A percentile compares a stretch with the other conserved stretches of the same genome.
Evolutionary conservation across 2,888 invertebrate species (phyloP).

Genomic region (Dasysyrphus tricinctus): DNA sequence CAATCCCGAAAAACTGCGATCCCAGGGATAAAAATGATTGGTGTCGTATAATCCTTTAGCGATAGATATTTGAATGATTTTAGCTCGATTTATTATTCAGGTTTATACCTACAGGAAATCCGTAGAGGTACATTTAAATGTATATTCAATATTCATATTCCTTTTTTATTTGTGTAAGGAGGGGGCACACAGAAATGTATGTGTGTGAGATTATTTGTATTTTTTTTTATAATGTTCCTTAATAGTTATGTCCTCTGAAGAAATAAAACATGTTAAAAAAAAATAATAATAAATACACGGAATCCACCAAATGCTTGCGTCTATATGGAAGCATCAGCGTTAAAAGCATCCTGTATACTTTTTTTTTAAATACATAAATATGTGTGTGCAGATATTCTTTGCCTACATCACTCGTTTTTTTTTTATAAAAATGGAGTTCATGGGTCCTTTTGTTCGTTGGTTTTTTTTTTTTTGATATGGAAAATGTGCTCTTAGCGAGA

Average conservation of each 20-base stretch:
- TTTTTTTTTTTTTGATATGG: conserved; percentile 23
- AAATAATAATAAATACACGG: conserved; percentile 35
- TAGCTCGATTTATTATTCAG: conserved; percentile 74
- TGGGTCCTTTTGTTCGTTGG: conserved; percentile 71
- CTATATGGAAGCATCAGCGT: conserved; percentile 49
- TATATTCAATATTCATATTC: conserved; percentile 29
- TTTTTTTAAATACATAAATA: conserved; percentile 8
- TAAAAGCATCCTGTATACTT: conserved; percentile 67
- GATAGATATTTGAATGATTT: conserved; percentile 69
- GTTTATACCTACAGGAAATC: conserved; percentile 65
- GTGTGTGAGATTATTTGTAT: neutral
- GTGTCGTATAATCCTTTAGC: conserved; percentile 69
- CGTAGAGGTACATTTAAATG: conserved; percentile 21
- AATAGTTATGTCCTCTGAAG: conserved; percentile 68
- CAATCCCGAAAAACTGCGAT: conserved; percentile 9
- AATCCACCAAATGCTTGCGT: conserved; percentile 57
- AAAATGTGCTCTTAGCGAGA: conserved; percentile 70
- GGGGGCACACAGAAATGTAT: conserved; percentile 23
- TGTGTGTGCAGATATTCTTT: conserved; percentile 65
- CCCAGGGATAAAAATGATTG: conserved; percentile 24
- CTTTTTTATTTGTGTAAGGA: conserved; percentile 23
- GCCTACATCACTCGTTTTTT: conserved; percentile 45
- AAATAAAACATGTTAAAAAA: conserved; percentile 13
- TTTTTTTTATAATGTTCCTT: conserved; percentile 39
- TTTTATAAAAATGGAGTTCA: conserved; percentile 70